These are phyloP conservation scores for Casuarius casuarius DNA, from an alignment of 2,113 vertebrate species.

Conservation along the genomic window DNA sequence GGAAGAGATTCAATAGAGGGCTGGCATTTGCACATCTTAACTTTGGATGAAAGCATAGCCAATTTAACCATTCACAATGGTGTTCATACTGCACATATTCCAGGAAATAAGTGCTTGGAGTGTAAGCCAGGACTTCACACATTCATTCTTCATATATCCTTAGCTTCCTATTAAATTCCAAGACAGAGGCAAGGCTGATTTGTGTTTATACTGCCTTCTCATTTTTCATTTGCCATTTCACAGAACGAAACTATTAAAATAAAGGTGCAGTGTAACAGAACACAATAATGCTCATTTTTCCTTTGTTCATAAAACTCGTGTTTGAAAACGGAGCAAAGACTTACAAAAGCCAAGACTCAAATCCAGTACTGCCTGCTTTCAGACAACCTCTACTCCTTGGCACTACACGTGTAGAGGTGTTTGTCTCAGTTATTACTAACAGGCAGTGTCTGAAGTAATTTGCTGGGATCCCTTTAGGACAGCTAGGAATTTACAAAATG, in stretches of 20 bases:
- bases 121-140: not conserved
- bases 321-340: not conserved
- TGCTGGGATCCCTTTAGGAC: not conserved
- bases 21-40: not conserved
- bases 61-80: not conserved
- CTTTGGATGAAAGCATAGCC: not conserved
- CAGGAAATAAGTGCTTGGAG: not conserved
- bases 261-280: not conserved
- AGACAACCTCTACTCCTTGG: not conserved
- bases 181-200: not conserved
- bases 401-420: not conserved
- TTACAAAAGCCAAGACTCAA: not conserved
- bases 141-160: not conserved
- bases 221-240: not conserved
- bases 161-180: not conserved
- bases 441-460: not conserved
- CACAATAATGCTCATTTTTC: accelerated
- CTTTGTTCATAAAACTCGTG: not conserved
- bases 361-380: not conserved
- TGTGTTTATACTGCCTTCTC: not conserved
- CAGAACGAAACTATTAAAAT: not conserved
- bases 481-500: not conserved
- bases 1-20: not conserved
- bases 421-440: not conserved
- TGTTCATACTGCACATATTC: not conserved